Percentiles rank a stretch among this genome's conserved stretches.
These are phyloP conservation scores for Lineus longissimus DNA, from an alignment of 1,140 invertebrate genomes.

Conservation along the genomic window DNA sequence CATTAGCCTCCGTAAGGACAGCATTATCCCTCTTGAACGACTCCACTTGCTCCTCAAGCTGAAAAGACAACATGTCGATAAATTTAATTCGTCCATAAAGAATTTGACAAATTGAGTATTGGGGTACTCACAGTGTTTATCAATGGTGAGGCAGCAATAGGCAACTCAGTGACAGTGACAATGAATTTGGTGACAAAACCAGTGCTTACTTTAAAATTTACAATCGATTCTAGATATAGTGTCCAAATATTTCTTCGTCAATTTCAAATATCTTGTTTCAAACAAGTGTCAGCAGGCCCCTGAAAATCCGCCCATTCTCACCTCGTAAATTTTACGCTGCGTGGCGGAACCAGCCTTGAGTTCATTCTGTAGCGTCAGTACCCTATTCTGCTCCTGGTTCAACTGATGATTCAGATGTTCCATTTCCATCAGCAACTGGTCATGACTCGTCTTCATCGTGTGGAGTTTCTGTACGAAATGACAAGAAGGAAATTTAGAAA, in stretches of 20 bases:
- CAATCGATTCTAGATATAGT: no score
- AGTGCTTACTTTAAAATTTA: no score
- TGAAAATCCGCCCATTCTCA: no score
- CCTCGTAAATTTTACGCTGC: constrained; percentile 36
- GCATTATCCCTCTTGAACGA: constrained; percentile 52
- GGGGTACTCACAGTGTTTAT: no score
- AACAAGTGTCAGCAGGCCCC: no score
- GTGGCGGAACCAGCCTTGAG: constrained; percentile 37
- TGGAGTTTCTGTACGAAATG: constrained; percentile 44
- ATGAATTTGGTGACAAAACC: no score
- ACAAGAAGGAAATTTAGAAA: not conserved
- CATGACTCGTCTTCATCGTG: constrained; percentile 49
- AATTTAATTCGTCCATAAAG: no score
- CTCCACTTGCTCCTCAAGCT: constrained; percentile 51
- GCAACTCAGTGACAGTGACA: no score
- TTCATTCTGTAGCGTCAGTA: constrained; percentile 46
- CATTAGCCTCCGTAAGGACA: constrained; percentile 55
- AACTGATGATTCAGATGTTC: constrained; percentile 48
- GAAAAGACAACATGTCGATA: constrained; percentile 20
- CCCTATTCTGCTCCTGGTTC: constrained; percentile 53
- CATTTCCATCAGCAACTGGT: constrained; percentile 52
- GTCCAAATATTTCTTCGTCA: no score
- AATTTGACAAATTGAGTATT: no score
- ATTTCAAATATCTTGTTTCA: no score
- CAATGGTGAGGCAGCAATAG: no score